Evolutionary conservation across 2,888 invertebrate species (phyloP), one percentile per base, ranked within the genome.

Genomic region (Eristalis arbustorum): DNA sequence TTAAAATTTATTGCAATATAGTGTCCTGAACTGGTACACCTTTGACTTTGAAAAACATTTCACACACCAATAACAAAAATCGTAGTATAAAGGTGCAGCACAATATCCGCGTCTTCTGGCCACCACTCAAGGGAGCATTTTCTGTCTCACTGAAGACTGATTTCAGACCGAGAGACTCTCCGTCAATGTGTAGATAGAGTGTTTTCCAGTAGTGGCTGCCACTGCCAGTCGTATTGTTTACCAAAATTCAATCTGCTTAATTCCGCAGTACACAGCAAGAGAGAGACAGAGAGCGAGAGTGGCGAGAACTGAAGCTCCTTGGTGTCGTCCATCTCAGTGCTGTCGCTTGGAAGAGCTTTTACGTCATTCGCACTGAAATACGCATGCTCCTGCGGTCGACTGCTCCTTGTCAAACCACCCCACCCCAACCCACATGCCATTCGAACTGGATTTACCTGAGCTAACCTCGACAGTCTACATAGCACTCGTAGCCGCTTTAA

Each of bases 31-130:
- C 11, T 25, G 18, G 56, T 22, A 59, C 28, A 42, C 40, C 90
- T 89, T 90, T 87, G 89, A 89, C 87, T 88, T 89, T 83, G 49
- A 49, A 18, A n/a, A 49, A 49, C 18, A 18, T 18, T 49, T 49
- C 18, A 49, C 49, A 49, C 49, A 18, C 49, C 18, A 49, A 49
- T 49, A 5, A 49, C n/a, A 49, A 42, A 49, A 49, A 18, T 49
- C 8, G 18, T 49, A 18, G 49, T 49, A 49, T 18, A n/a, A 49
- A 49, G 49, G 49, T 71, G 66, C 18, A 49, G 22, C 64, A 22
- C 66, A 83, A 69, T 82, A 66, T 74, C 23, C 71, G 49, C 83
- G 74, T 71, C 37, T 66, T 71, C 67, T 71, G 62, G 31, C 28
- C 61, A 77, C 85, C 67, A 83, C 83, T 83, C 71, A 71, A 83